Percentiles rank a stretch among this genome's conserved stretches.
These are phyloP conservation scores for Smithornis capensis DNA, from an alignment of 2,113 vertebrate genomes.

Conservation along the genomic window DNA sequence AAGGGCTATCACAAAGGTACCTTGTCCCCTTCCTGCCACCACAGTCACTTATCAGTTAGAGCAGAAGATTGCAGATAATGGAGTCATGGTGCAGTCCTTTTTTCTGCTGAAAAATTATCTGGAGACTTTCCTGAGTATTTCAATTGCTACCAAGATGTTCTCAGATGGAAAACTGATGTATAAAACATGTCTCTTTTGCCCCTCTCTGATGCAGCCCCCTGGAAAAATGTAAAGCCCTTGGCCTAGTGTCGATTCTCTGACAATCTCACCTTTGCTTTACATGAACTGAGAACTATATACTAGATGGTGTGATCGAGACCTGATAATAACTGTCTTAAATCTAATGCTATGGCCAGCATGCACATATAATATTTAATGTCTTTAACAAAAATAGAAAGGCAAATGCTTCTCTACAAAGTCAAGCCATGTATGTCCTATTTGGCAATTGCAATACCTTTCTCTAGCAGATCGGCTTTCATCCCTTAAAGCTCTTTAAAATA, in stretches of 20 bases:
- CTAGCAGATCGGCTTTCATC: conserved; percentile 19
- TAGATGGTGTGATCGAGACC: neutral
- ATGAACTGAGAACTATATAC: neutral
- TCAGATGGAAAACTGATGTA: neutral
- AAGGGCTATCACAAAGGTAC: neutral
- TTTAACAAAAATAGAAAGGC: conserved; percentile 8
- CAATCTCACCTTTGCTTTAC: neutral
- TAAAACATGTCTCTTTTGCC: neutral
- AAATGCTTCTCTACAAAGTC: conserved; percentile 32
- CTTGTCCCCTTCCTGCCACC: neutral
- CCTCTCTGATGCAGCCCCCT: neutral
- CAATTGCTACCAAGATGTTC: neutral
- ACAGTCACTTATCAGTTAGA: neutral
- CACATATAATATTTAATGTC: neutral
- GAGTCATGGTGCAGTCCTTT: neutral
- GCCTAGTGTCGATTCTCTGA: neutral
- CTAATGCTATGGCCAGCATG: neutral
- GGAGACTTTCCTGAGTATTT: neutral
- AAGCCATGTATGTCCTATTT: neutral
- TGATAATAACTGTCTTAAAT: conserved; percentile 40
- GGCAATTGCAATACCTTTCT: conserved; percentile 16
- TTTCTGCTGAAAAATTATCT: neutral
- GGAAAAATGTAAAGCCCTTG: neutral
- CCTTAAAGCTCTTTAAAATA: conserved; percentile 58
- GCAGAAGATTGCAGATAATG: neutral